Evolutionary conservation across 2,113 vertebrate species (phyloP), one percentile per base, ranked within the genome.

Genomic region (Ancistrus triradiatus): DNA sequence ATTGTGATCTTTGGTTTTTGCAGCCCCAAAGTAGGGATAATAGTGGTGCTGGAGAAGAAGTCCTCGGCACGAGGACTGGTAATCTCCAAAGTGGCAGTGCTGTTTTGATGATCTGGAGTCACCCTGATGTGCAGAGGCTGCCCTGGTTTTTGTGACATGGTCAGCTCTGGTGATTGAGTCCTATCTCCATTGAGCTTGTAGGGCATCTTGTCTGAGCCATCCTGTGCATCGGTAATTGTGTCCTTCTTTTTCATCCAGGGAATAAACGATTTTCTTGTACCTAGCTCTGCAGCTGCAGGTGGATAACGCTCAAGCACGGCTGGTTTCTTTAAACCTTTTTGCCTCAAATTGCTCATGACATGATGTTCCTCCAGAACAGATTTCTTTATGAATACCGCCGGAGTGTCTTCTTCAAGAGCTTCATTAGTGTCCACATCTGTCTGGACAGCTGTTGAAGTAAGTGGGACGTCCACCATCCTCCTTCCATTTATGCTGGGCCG

Each of bases 1-100:
- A 98, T 99, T 33, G 95, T 98, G 74, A 99, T 98, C 35, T 90
- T 85, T 33, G 96, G 95, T 44, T 91, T 95, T 75, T 96, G 94
- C 27, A 85, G 88, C 22, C 96, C 94, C 15, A 95, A 81, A 9
- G 94, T 95, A 1, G 95, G 95, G 80, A 99, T 94, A 75, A 98
- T 91, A 4, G 94, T 92, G 59, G 95, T 91, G 66, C 89, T 96
- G 33, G 94, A 95, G 78, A 96, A 97, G 76, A 97, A 97, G 24
- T 99, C 95, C 38, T 95, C 91, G 0, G 90, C 85, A 0, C 87
- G 84, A 3, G 95, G 93, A 50, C 95, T 92, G 6, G 91, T 95
- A 80, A 99, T 98, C 81, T 99, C 94, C 82, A 99, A 59, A 31
- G 92, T 98, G 14, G 95, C 95, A 0, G 90, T 93, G 79, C 92